These are phyloP conservation scores for Vanacampus margaritifer DNA, from an alignment of 2,113 vertebrate species.

Conservation along the genomic window DNA sequence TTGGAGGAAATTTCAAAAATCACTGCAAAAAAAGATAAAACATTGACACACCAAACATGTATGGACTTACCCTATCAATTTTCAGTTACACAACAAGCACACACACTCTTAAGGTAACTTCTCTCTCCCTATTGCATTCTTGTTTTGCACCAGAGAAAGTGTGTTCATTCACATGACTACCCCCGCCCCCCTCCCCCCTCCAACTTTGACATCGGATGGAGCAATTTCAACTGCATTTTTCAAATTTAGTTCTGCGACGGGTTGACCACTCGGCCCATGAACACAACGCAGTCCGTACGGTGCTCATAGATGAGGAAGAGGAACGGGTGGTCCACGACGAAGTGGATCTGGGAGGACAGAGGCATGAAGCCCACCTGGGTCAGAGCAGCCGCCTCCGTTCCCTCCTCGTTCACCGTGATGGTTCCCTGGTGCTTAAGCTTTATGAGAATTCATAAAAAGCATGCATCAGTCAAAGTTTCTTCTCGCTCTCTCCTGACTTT, in stretches of 20 bases:
- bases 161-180: not conserved
- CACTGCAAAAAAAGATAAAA: slow-evolving; percentile 30
- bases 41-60: slow-evolving; percentile 45
- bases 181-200: not conserved
- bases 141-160: slow-evolving; percentile 9
- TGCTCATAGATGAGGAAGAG: slow-evolving; percentile 94
- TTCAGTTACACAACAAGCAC: slow-evolving; percentile 5
- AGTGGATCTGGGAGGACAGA: slow-evolving; percentile 87
- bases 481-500: not conserved
- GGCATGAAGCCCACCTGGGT: slow-evolving; percentile 94
- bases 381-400: slow-evolving; percentile 85
- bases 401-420: slow-evolving; percentile 95
- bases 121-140: slow-evolving; percentile 2
- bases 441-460: not conserved
- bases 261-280: slow-evolving; percentile 89
- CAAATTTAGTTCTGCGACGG: slow-evolving; percentile 73
- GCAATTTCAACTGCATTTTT: slow-evolving; percentile 11
- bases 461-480: not conserved
- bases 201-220: not conserved
- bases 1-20: slow-evolving; percentile 6
- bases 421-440: slow-evolving; percentile 92
- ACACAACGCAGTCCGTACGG: slow-evolving; percentile 89
- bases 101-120: slow-evolving; percentile 5
- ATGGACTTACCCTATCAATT: slow-evolving; percentile 14
- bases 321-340: slow-evolving; percentile 85